Evolutionary conservation across 2,888 invertebrate species (phyloP), one percentile per base, ranked within the genome.

Genomic region (Drosophila borborema): DNA sequence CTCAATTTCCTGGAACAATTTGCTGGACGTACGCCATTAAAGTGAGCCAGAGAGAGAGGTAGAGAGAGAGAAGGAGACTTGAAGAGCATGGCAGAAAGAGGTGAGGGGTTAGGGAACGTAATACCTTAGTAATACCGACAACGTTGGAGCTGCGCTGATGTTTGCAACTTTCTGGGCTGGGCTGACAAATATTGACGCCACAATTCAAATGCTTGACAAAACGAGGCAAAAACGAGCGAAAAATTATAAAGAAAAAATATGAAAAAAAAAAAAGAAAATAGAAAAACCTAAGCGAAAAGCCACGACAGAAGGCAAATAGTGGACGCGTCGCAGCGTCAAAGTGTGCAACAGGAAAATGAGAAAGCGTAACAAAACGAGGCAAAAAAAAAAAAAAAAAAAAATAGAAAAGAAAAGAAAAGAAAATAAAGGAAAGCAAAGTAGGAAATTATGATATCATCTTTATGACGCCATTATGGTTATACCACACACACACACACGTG

Each of bases 391-490:
- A 46, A 28, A 45, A 20, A 45, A 12, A 45, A 2, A 10, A 45
- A 5, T 14, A 12, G 16, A 20, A 45, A 20, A 20, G 49, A 18
- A 34, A 31, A 49, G 16, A 28, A 28, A 49, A 31, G n/a, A 49
- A 28, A 49, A 49, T 49, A 49, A 49, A 68, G 71, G 63, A 74
- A 85, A 82, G 82, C 72, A 89, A 83, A 83, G 89, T 80, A 82
- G 89, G 83, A 83, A 88, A 83, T 83, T 83, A 83, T 83, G 83
- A 83, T 83, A 83, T 83, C 83, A 83, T 83, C 86, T 83, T 83
- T 83, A 83, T 83, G 83, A 89, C 89, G 89, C 83, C 83, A 83
- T 83, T 89, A 88, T 80, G 81, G 84, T 81, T 77, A 74, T 59
- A 64, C 49, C 59, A 43, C 55, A 53, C 62, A 58, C 56, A 53